A percentile compares a stretch with the other conserved stretches of the same genome.
phyloP scores from a whole-genome alignment of 2,888 invertebrate genomes.

The Thelaira solivaga region DNA sequence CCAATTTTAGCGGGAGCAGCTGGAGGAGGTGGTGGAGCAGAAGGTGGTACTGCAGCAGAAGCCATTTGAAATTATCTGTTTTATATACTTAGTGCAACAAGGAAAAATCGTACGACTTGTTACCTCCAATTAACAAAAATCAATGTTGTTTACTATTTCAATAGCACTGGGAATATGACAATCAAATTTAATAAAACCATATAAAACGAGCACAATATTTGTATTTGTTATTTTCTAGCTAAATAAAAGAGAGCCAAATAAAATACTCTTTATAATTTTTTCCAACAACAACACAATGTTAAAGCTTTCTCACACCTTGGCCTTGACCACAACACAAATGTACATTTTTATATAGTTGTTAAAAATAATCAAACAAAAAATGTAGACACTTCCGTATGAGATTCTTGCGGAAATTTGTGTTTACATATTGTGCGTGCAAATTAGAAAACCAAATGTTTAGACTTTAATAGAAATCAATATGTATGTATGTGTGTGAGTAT shows the following conservation, averaged over 20 bases:
- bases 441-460: background rate
- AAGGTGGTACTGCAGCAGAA: slow-evolving; percentile 59
- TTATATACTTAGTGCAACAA: background rate
- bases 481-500: background rate
- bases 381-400: slow-evolving; percentile 26
- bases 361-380: slow-evolving; percentile 20
- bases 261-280: slow-evolving; percentile 9
- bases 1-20: slow-evolving; percentile 62
- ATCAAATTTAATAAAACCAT: slow-evolving; percentile 14
- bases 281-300: slow-evolving; percentile 11
- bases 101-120: background rate
- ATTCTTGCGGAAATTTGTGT: slow-evolving; percentile 34
- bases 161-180: slow-evolving; percentile 57
- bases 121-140: slow-evolving; percentile 10
- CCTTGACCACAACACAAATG: slow-evolving; percentile 51
- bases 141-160: slow-evolving; percentile 36
- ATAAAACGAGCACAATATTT: slow-evolving; percentile 40
- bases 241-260: slow-evolving; percentile 9
- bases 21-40: slow-evolving; percentile 62
- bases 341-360: background rate
- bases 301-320: slow-evolving; percentile 62
- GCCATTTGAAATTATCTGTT: slow-evolving; percentile 56
- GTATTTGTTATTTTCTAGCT: slow-evolving; percentile 7
- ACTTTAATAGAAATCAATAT: too few species aligned
- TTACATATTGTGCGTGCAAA: background rate